Evolutionary conservation across 2,888 invertebrate species (phyloP), one percentile per base, ranked within the genome.

Genomic region (Parnassius glacialis): DNA sequence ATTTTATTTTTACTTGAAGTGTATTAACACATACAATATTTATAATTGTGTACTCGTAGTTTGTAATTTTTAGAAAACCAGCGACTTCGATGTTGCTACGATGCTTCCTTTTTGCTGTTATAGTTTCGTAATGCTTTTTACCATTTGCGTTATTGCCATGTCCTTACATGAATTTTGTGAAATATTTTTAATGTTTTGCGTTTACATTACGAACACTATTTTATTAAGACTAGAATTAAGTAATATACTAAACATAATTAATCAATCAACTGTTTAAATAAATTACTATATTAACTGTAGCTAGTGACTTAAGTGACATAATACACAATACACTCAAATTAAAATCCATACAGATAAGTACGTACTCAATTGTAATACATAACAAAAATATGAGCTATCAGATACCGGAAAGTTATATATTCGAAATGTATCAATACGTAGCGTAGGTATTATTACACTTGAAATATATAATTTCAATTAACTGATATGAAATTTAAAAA

Each of bases 91-190:
- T 74, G 84, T 80, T 77, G 82, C 69, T 71, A 74, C 72, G 66
- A 90, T 89, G 91, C 91, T 90, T 91, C 90, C 90, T 87, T 83
- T 78, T 81, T 82, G 81, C 87, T 84, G 79, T 83, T 82, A 79
- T 80, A 74, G 70, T 81, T 83, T 82, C 70, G 79, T 80, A 78
- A 82, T 80, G 84, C 83, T 84, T 86, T 83, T 85, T 79, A 83
- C 78, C 80, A 77, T 81, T 83, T 85, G 79, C 78, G 82, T 89
- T 87, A 83, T 83, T 79, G 79, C 75, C 80, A 79, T 76, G 75
- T 80, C 76, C 70, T 79, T 9, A 63, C 63, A 58, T 59, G 65
- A 75, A 79, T 80, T 78, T 79, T 73, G 68, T 73, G 67, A 73
- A 73, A 75, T 74, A 74, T 79, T 75, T 79, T 72, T 55, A 76